A percentile compares a stretch with the other conserved stretches of the same genome.
Conservation (phyloP, 2,113 vertebrate genomes). For the Semicossyphus pulcher region DNA sequence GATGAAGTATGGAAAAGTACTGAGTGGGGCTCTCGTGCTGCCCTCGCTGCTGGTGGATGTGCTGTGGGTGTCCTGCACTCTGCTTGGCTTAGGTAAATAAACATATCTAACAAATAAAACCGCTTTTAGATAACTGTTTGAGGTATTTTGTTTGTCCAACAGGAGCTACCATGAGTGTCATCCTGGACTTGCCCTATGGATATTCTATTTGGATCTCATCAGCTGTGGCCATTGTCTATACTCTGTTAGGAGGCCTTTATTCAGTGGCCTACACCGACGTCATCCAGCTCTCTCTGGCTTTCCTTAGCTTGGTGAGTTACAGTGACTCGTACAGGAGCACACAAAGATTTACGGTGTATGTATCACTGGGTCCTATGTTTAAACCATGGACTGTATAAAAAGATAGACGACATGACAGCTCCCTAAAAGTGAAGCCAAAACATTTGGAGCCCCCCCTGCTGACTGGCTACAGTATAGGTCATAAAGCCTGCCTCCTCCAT, state of each 20-base stretch:
- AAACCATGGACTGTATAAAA: too few species aligned
- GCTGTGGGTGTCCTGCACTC: constrained; percentile 85
- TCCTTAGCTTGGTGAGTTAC: constrained; percentile 69
- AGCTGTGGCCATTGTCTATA: constrained; percentile 75
- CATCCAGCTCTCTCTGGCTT: constrained; percentile 69
- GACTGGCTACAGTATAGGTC: too few species aligned
- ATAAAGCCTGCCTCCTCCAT: too few species aligned
- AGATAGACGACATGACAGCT: too few species aligned
- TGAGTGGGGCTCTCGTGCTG: constrained; percentile 82
- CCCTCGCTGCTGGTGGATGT: constrained; percentile 81
- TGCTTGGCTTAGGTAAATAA: constrained; percentile 82
- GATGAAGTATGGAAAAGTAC: constrained; percentile 77
- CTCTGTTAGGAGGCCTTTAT: constrained; percentile 74
- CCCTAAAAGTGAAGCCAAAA: too few species aligned
- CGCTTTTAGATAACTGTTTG: too few species aligned
- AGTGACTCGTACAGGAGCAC: too few species aligned
- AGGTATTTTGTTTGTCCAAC: constrained; percentile 2
- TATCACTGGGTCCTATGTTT: too few species aligned
- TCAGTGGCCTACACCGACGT: constrained; percentile 79
- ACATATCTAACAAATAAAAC: background rate
- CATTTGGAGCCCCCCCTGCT: too few species aligned
- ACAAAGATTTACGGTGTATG: too few species aligned
- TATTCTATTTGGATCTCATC: constrained; percentile 69
- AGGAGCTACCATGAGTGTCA: constrained; percentile 75
- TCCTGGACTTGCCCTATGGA: constrained; percentile 63